A percentile compares a stretch with the other conserved stretches of the same genome.
Evolutionary conservation across 2,797 vertebrate species (phyloP).

Genomic region (Botia kubotai): DNA sequence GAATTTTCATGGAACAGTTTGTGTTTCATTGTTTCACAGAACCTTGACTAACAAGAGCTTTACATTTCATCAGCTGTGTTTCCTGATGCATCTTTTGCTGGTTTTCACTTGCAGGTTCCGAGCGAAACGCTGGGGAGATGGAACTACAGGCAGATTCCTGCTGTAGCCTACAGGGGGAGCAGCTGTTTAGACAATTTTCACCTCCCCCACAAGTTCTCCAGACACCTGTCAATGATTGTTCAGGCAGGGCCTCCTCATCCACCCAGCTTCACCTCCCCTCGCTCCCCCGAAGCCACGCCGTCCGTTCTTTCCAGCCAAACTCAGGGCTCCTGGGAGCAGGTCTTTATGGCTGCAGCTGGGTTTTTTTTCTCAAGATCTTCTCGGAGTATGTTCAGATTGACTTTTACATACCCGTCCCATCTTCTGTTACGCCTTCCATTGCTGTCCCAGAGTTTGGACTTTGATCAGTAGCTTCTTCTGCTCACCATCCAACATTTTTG

Average conservation of each 20-base stretch:
- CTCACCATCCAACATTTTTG: slow-evolving; percentile 66
- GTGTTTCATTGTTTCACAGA: not conserved
- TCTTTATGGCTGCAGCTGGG: slow-evolving; percentile 74
- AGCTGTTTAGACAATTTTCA: slow-evolving; percentile 66
- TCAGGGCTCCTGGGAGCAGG: slow-evolving; percentile 62
- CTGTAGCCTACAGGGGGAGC: slow-evolving; percentile 54
- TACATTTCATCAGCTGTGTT: not conserved
- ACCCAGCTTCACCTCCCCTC: slow-evolving; percentile 54
- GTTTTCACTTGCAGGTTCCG: slow-evolving; percentile 66
- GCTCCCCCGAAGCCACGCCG: slow-evolving; percentile 54
- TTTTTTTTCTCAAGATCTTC: slow-evolving; percentile 68
- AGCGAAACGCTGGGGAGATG: slow-evolving; percentile 66
- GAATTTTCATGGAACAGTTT: not conserved
- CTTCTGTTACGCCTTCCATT: slow-evolving; percentile 72
- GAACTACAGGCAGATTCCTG: slow-evolving; percentile 65
- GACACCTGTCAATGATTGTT: slow-evolving; percentile 51
- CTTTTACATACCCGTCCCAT: slow-evolving; percentile 70
- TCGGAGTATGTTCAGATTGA: slow-evolving; percentile 73
- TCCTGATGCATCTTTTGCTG: not conserved
- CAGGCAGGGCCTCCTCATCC: slow-evolving; percentile 60
- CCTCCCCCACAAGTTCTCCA: slow-evolving; percentile 59
- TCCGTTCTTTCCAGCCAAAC: slow-evolving; percentile 57
- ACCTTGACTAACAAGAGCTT: not conserved
- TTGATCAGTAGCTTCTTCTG: slow-evolving; percentile 80
- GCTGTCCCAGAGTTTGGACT: slow-evolving; percentile 82